Conservation (phyloP, 2,797 vertebrate genomes). For the Amblyopsis hoosieri region DNA sequence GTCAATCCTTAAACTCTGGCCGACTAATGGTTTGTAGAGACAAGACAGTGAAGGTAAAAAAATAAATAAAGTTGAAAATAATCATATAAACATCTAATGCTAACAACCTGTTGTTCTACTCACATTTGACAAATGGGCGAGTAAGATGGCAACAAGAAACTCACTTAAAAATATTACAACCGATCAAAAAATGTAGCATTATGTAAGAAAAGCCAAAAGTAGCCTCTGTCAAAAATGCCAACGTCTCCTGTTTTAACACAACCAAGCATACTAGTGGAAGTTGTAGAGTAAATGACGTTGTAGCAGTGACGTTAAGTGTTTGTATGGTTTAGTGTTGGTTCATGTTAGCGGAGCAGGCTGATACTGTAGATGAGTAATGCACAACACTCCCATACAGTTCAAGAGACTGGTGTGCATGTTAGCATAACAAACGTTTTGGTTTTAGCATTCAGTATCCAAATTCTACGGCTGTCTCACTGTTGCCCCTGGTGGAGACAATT, state of each 20-base stretch:
- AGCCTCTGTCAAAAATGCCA: not conserved
- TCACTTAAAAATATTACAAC: too few relatives aligned
- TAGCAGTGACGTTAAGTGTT: conserved; percentile 11
- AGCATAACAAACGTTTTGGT: not conserved
- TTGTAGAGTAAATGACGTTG: conserved; percentile 18
- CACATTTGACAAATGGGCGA: too few relatives aligned
- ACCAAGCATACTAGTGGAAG: not conserved
- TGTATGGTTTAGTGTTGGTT: conserved; percentile 1
- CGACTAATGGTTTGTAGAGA: too few relatives aligned
- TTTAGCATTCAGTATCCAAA: conserved; percentile 17
- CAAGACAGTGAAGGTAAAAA: too few relatives aligned
- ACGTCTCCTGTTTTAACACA: not conserved
- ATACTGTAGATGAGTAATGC: not conserved
- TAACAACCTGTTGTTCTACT: too few relatives aligned
- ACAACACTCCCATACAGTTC: conserved; percentile 7
- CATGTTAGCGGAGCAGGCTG: conserved; percentile 1
- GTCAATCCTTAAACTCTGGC: too few relatives aligned
- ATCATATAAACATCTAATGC: too few relatives aligned
- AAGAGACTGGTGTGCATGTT: too few relatives aligned
- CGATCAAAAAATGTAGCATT: too few relatives aligned
- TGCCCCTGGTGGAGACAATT: conserved; percentile 5
- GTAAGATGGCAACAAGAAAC: too few relatives aligned
- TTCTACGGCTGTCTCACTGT: conserved; percentile 51
- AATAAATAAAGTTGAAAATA: too few relatives aligned
- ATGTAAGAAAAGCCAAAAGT: not conserved